Base-by-base conservation (phyloP, 2,888 invertebrate genomes). In the Pachydiplax longipennis region DNA sequence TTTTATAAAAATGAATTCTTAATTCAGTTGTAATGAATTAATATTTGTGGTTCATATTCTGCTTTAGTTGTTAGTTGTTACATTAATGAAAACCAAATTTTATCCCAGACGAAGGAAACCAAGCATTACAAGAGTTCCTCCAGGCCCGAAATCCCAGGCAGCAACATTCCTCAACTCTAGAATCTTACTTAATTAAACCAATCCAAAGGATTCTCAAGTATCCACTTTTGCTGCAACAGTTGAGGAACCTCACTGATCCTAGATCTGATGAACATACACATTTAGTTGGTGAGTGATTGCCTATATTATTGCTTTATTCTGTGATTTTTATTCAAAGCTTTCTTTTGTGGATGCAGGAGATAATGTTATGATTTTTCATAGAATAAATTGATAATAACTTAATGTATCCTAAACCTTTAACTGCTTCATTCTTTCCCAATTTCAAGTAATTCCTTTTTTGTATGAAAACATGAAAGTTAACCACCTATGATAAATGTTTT, bases 121-220 rank as follows among this genome's bases (percentile, higher is more conserved):
- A 98, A 94, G 98, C 98, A 92, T 95, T 99, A 94, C 98, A 98
- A 95, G 98, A 99, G 95, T 99, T 99, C 95, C 96, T 99, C 93
- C 96, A 97, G 92, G 97, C 98, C 91, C 96, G 99, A 94, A 99
- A 99, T 95, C 99, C 99, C 91, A 97, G 98, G 93, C 98, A 98
- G 94, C 99, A 99, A 95, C 99, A 99, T 94, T 99, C 99, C 92
- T 98, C 98, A 93, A 99, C 99, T 44, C 95, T 99, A 94, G 99
- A 99, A 95, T 99, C 99, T 90, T 99, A 99, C 95, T 96, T 99
- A 94, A 99, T 99, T 94, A 99, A 99, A 95, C 99, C 99, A 91
- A 99, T 99, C 94, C 99, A 99, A 95, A 96, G 99, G 95, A 99
- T 99, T 95, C 96, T 99, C 92, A 99, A 99, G 95, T 99, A 99